These are phyloP conservation scores for Rhyacophila brunnea DNA, from an alignment of 1,140 invertebrate genomes.

Conservation along the genomic window DNA sequence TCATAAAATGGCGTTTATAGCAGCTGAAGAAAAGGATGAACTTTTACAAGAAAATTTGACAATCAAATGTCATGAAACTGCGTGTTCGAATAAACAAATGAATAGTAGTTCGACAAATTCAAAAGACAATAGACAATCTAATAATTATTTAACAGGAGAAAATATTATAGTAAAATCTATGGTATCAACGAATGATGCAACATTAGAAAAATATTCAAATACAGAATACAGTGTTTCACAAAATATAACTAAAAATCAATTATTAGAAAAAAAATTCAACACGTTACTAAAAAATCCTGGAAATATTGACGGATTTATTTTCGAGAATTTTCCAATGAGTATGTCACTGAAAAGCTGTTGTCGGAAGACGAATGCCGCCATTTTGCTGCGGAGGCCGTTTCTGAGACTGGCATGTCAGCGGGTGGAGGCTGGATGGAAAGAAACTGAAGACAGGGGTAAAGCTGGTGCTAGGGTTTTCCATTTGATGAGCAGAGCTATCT, in stretches of 20 bases:
- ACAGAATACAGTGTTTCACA: not conserved
- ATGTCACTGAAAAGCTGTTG: constrained; percentile 4
- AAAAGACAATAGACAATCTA: no score
- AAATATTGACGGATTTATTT: not conserved
- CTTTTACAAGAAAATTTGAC: no score
- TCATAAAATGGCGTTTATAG: constrained; percentile 62
- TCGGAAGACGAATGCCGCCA: constrained; percentile 1
- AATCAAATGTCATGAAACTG: no score
- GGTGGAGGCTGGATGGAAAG: constrained; percentile 4
- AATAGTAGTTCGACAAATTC: no score
- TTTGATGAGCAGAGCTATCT: constrained; percentile 26
- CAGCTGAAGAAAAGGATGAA: no score
- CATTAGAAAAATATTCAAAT: not conserved
- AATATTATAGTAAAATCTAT: no score
- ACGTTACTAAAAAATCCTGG: not conserved
- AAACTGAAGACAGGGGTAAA: not conserved
- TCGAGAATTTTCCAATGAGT: constrained; percentile 28
- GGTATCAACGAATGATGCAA: no score
- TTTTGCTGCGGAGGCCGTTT: constrained; percentile 26
- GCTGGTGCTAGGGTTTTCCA: constrained; percentile 16
- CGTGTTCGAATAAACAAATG: no score
- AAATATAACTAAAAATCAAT: not conserved
- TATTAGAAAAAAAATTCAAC: not conserved
- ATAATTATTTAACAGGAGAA: no score
- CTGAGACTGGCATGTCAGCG: constrained; percentile 26